Base-by-base conservation (phyloP, 1,140 invertebrate genomes). In the Rhagoletis zephyria region DNA sequence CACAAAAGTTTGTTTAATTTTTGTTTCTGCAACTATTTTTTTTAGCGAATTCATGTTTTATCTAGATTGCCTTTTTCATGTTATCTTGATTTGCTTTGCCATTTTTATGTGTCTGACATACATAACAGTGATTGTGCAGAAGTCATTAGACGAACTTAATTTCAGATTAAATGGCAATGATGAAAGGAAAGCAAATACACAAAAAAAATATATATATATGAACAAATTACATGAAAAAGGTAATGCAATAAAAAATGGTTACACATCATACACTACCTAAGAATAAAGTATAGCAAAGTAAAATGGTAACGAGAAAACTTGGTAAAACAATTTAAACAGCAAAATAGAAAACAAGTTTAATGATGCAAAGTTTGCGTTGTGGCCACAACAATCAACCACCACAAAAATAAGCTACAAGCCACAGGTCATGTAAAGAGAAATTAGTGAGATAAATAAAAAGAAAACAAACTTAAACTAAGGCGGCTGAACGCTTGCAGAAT, bases 101-200 rank as follows among this genome's bases (percentile, higher is more conserved):
- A 19, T 30, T 56, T 81, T 81, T 81, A 59, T 81, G 40, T 45
- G 67, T 56, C 16, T 56, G 48, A 2, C 45, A 12, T 81, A 19
- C 51, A 19, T 4, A 19, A 4, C 74, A 81, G 74, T 10, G 74
- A 56, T 81, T 81, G 45, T 51, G 16, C 48, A 81, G 14, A 81
- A 56, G 74, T 81, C 74, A 81, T 81, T 81, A 81, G 48, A 16
- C 48, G 45, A 81, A 81, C 74, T 81, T 81, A 30, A 56, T 51
- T 19, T 51, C 48, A 19, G n/a, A 81, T 81, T 81, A 81, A 56
- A 14, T 14, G 74, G n/a, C 3, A 30, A 81, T 19, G 16, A 42
- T 2, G 16, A 81, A 19, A n/a, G 9, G 30, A 2, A 56, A 30
- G 6, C 19, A 19, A 67, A 67, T 4, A 67, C 4, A 40, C 10